Evolutionary conservation across 2,797 vertebrate species (phyloP).

Genomic region (Enteromius paludinosus): DNA sequence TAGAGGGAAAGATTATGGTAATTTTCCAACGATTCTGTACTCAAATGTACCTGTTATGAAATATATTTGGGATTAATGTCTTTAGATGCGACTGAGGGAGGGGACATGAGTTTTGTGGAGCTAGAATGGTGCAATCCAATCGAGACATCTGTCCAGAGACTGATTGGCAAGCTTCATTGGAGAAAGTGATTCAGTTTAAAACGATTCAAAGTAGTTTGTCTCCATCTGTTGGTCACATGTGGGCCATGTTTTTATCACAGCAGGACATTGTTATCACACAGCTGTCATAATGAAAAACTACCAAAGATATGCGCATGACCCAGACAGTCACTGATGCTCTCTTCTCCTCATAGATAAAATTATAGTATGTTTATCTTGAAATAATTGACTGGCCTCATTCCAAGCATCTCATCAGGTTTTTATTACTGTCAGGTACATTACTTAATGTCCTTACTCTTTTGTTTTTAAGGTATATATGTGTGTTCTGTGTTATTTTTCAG

Average conservation of each 20-base stretch:
- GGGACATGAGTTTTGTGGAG: neutral
- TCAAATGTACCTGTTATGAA: slow-evolving; percentile 17
- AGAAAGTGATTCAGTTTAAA: slow-evolving; percentile 1
- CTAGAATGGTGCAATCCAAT: neutral
- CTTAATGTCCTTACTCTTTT: neutral
- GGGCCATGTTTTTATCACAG: slow-evolving; percentile 24
- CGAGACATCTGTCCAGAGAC: slow-evolving; percentile 5
- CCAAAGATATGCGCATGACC: neutral
- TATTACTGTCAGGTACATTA: neutral
- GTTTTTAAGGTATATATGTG: neutral
- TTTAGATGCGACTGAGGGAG: neutral
- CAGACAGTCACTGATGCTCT: neutral
- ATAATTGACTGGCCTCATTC: neutral
- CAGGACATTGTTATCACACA: neutral
- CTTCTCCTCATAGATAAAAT: slow-evolving; percentile 26
- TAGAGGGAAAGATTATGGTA: slow-evolving; percentile 26
- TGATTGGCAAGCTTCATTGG: neutral
- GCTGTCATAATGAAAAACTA: neutral
- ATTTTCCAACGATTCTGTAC: slow-evolving; percentile 31
- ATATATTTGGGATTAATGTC: slow-evolving; percentile 16
- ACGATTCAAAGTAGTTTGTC: slow-evolving; percentile 67
- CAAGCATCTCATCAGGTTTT: neutral
- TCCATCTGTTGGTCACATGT: slow-evolving; percentile 76
- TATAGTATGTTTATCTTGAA: neutral
- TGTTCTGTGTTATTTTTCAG: neutral